Percentiles rank a stretch among this genome's conserved stretches.
phyloP scores from a whole-genome alignment of 1,140 invertebrate genomes.

The Anadara kagoshimensis region DNA sequence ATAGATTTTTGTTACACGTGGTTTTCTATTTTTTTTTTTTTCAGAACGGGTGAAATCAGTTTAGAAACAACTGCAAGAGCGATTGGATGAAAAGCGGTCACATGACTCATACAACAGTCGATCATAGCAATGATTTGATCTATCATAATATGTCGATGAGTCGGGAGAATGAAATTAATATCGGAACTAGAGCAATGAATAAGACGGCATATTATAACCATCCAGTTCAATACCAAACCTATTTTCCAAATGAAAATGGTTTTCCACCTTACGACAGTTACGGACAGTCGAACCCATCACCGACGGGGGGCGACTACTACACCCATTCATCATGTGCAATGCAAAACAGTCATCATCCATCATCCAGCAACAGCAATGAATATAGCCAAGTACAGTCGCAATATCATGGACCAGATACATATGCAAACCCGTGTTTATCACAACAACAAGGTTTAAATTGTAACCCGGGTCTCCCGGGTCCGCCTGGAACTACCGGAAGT shows the following conservation, averaged over 20 bases:
- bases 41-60: no score
- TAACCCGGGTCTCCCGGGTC: constrained; percentile 17
- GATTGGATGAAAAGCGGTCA: constrained; percentile 24
- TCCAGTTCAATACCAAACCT: constrained; percentile 42
- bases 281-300: constrained; percentile 33
- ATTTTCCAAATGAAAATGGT: constrained; percentile 54
- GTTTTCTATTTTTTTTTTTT: no score
- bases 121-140: constrained; percentile 44
- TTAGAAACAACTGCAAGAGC: no score
- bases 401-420: constrained; percentile 4
- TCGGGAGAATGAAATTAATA: constrained; percentile 60
- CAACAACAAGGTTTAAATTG: no score
- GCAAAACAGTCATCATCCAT: constrained; percentile 30
- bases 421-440: constrained; percentile 11
- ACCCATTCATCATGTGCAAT: constrained; percentile 30
- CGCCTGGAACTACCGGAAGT: constrained; percentile 27
- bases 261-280: constrained; percentile 48
- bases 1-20: no score
- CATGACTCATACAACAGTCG: constrained; percentile 38
- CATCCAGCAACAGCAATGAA: constrained; percentile 8
- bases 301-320: constrained; percentile 32
- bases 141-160: constrained; percentile 53
- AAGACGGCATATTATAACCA: constrained; percentile 51
- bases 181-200: constrained; percentile 57
- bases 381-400: constrained; percentile 17